These are phyloP conservation scores for Elymnias hypermnestra DNA, from an alignment of 1,140 invertebrate genomes.

Conservation along the genomic window DNA sequence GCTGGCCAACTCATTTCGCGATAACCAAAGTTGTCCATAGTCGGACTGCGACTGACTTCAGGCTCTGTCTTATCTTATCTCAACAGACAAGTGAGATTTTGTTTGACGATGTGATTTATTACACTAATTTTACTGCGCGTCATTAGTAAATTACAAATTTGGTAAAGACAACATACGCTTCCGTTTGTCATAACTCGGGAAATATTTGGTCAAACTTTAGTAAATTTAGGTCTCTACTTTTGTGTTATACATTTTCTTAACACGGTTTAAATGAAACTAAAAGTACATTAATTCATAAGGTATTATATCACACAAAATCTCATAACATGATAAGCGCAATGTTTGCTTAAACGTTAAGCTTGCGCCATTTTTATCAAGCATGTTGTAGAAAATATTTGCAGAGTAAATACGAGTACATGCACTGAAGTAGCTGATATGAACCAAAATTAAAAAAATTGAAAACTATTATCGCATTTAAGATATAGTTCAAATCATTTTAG, in stretches of 20 bases:
- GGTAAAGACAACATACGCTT: conserved; percentile 1
- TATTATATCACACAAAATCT: not conserved
- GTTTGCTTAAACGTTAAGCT: not conserved
- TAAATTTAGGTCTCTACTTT: not conserved
- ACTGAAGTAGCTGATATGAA: not conserved
- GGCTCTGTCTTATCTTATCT: conserved; percentile 55
- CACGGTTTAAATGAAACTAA: not conserved
- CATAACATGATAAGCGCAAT: not conserved
- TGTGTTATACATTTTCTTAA: not conserved
- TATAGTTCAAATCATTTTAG: no score
- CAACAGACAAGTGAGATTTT: conserved; percentile 36
- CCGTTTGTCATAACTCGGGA: no score
- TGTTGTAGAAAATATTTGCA: not conserved
- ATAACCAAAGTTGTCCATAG: conserved; percentile 67
- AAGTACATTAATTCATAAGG: not conserved
- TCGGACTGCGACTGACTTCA: conserved; percentile 29
- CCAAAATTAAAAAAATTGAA: not conserved
- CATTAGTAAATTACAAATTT: conserved; percentile 30
- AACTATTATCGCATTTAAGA: no score
- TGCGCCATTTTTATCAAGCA: conserved; percentile 3
- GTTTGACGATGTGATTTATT: conserved; percentile 56
- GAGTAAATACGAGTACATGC: not conserved
- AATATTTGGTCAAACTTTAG: no score
- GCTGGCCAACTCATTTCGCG: conserved; percentile 65
- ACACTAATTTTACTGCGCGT: conserved; percentile 51